Evolutionary conservation across 2,113 vertebrate species (phyloP).

Genomic region (Colossoma macropomum): DNA sequence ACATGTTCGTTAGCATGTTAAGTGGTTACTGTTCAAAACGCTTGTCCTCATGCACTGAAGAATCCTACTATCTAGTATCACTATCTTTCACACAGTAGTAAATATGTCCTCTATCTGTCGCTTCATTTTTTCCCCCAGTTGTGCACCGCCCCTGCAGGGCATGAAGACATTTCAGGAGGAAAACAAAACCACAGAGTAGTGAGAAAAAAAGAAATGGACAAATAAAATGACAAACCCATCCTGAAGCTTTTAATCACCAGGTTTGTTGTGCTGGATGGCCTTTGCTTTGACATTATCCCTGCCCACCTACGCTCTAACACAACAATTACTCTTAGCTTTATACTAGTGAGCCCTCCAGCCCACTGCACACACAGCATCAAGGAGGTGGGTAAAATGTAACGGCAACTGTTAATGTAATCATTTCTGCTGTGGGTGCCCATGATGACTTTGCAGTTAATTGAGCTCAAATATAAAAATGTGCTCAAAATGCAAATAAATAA

Average conservation of each 20-base stretch:
- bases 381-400: constrained; percentile 69
- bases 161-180: constrained; percentile 31
- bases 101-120: neutral
- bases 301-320: constrained; percentile 59
- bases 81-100: neutral
- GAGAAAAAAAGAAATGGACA: neutral
- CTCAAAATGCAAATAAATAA: constrained; percentile 55
- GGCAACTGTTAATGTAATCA: constrained; percentile 69
- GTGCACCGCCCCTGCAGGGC: constrained; percentile 3
- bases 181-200: neutral
- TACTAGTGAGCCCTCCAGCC: constrained; percentile 57
- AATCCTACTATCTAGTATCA: neutral
- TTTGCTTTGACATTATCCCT: constrained; percentile 65
- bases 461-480: constrained; percentile 71
- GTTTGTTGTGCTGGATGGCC: constrained; percentile 46
- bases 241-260: constrained; percentile 35
- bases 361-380: constrained; percentile 62
- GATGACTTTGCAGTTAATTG: constrained; percentile 74
- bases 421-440: constrained; percentile 69
- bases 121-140: neutral
- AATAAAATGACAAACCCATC: constrained; percentile 18
- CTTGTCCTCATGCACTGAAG: neutral
- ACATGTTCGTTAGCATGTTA: neutral
- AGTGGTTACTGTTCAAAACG: too few relatives aligned
- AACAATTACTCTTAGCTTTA: constrained; percentile 44